phyloP scores from a whole-genome alignment of 2,797 vertebrate species.

The Sebastiscus albofasciatus region DNA sequence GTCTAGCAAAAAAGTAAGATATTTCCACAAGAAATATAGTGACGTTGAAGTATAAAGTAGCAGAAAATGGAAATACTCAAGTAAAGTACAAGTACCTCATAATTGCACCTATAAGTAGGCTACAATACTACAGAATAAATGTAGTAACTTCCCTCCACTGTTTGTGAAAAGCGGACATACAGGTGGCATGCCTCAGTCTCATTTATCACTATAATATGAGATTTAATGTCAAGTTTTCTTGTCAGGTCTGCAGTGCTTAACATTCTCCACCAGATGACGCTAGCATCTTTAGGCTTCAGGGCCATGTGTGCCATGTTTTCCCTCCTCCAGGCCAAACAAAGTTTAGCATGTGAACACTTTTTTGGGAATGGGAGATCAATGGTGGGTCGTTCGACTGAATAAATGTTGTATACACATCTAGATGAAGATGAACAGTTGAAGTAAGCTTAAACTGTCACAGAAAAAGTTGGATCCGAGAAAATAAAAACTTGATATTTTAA shows the following conservation, averaged over 20 bases:
- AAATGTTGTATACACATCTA: background rate
- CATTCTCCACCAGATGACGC: slow-evolving; percentile 49
- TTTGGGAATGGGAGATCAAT: background rate
- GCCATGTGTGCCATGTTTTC: background rate
- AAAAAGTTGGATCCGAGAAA: background rate
- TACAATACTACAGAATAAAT: background rate
- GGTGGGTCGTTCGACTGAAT: background rate
- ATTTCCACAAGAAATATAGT: background rate
- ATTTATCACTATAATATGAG: background rate
- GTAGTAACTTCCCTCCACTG: background rate
- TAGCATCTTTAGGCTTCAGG: background rate
- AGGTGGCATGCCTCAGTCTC: background rate
- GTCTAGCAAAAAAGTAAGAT: background rate
- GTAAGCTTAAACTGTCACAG: background rate
- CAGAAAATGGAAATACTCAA: background rate
- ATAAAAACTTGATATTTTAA: background rate
- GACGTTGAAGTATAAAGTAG: background rate
- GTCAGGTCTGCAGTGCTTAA: background rate
- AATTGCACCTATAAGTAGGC: background rate
- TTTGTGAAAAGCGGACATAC: background rate
- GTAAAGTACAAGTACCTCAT: background rate
- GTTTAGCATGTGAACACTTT: background rate
- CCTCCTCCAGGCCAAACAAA: background rate
- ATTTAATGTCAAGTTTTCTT: background rate
- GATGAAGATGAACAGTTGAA: background rate